Evolutionary conservation across 2,888 invertebrate genomes (phyloP).

Genomic region (Drosophila nr. perissopoda): DNA sequence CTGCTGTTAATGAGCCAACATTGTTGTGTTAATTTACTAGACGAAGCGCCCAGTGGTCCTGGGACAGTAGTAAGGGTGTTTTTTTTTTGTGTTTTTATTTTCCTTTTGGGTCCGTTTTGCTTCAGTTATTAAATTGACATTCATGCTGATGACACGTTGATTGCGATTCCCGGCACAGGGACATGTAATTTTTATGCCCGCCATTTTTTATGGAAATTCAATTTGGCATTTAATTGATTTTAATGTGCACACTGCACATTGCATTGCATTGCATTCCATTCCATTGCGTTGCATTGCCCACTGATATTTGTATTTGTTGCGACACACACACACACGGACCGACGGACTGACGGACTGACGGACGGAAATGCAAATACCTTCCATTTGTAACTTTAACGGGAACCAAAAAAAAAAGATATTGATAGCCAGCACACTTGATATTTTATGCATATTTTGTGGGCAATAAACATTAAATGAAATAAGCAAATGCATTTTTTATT

Average conservation of each 20-base stretch:
- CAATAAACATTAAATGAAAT: conserved; percentile 80
- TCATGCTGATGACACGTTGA: conserved; percentile 73
- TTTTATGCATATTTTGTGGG: conserved; percentile 79
- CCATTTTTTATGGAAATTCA: conserved; percentile 76
- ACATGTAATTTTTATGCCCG: conserved; percentile 76
- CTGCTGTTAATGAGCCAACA: conserved; percentile 82
- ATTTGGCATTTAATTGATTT: conserved; percentile 82
- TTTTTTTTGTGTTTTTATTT: conserved; percentile 6
- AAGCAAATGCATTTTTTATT: conserved; percentile 74
- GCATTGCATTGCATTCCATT: conserved; percentile 15
- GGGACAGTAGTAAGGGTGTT: conserved; percentile 27
- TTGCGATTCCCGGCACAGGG: conserved; percentile 79
- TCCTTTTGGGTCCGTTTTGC: conserved; percentile 11
- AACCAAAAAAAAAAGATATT: conserved; percentile 17
- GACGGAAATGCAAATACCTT: conserved; percentile 66
- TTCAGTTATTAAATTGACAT: conserved; percentile 77
- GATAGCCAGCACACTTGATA: conserved; percentile 62
- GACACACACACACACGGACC: not conserved
- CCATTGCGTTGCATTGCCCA: conserved; percentile 18
- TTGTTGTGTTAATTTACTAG: conserved; percentile 83
- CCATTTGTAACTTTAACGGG: conserved; percentile 28
- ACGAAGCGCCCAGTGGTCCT: conserved; percentile 44
- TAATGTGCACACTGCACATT: conserved; percentile 64
- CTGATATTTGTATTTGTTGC: conserved; percentile 47
- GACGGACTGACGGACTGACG: not conserved